Evolutionary conservation across 2,888 invertebrate species (phyloP).

Genomic region (Stenodema calcarata): DNA sequence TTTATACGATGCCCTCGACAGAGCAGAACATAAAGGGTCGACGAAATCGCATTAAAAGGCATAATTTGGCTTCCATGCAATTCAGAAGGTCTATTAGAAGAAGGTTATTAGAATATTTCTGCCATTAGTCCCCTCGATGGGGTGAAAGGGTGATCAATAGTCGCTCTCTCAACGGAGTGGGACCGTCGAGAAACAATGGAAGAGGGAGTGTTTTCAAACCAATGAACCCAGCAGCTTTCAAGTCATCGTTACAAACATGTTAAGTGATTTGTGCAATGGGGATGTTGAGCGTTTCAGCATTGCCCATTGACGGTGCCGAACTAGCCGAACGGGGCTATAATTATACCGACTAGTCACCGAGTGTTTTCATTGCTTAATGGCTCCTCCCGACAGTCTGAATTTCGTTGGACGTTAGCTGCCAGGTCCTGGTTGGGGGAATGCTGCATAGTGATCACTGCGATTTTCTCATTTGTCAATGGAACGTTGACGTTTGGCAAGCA

Average conservation of each 20-base stretch:
- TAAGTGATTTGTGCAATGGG: conserved; percentile 34
- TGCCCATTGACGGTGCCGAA: not conserved
- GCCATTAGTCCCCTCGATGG: conserved; percentile 28
- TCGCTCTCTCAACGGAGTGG: not conserved
- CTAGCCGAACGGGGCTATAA: not conserved
- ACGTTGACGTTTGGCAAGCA: too few relatives aligned
- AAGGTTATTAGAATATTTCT: conserved; percentile 44
- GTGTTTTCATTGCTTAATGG: not conserved
- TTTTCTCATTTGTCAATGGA: too few relatives aligned
- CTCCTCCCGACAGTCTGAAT: not conserved
- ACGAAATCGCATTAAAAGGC: conserved; percentile 39
- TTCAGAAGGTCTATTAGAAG: conserved; percentile 45
- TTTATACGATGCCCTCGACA: conserved; percentile 9
- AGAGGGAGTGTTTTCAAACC: not conserved
- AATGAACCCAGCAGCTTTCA: conserved; percentile 3
- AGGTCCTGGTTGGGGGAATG: too few relatives aligned
- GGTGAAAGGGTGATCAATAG: conserved; percentile 4
- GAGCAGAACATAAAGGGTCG: not conserved
- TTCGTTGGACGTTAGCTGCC: too few relatives aligned
- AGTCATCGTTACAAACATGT: conserved; percentile 31
- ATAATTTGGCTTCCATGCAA: conserved; percentile 42
- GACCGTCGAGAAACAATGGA: not conserved
- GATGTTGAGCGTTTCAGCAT: not conserved
- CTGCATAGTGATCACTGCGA: too few relatives aligned
- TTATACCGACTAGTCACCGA: not conserved